phyloP scores from a whole-genome alignment of 2,113 vertebrate genomes.

The Procavia capensis region DNA sequence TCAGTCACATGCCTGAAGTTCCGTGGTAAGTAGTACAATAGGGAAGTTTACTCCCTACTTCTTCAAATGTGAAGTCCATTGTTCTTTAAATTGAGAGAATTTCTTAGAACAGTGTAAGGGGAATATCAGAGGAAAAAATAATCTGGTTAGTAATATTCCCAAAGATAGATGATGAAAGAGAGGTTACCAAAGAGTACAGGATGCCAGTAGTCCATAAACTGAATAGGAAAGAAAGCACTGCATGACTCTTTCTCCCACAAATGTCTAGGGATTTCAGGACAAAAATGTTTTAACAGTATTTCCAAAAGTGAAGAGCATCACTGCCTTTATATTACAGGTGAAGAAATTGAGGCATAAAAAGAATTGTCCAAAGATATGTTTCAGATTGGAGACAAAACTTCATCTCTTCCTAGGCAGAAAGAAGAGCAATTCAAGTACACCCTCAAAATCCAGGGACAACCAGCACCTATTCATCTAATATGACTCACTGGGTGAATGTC shows the following conservation, averaged over 20 bases:
- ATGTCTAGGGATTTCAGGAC: not conserved
- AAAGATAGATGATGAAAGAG: not conserved
- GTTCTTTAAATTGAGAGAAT: not conserved
- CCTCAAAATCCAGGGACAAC: not conserved
- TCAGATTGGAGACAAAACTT: not conserved
- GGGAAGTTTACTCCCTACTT: not conserved
- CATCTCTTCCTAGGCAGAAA: not conserved
- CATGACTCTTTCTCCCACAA: not conserved
- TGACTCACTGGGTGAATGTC: not conserved
- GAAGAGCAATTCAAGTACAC: not conserved
- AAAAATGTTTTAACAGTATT: not conserved
- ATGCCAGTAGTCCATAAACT: not conserved
- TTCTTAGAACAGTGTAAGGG: not conserved
- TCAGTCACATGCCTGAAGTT: not conserved
- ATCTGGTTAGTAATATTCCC: not conserved
- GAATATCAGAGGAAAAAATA: not conserved
- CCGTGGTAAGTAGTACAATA: not conserved
- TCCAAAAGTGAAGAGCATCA: not conserved
- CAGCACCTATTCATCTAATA: not conserved
- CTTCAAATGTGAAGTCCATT: not conserved
- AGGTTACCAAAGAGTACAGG: not conserved
- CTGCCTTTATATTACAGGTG: not conserved
- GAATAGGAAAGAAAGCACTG: not conserved
- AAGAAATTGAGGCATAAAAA: not conserved
- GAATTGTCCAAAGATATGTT: not conserved